Percentiles rank a stretch among this genome's conserved stretches.
These are phyloP conservation scores for Aegithalos caudatus DNA, from an alignment of 2,113 vertebrate genomes.

Conservation along the genomic window DNA sequence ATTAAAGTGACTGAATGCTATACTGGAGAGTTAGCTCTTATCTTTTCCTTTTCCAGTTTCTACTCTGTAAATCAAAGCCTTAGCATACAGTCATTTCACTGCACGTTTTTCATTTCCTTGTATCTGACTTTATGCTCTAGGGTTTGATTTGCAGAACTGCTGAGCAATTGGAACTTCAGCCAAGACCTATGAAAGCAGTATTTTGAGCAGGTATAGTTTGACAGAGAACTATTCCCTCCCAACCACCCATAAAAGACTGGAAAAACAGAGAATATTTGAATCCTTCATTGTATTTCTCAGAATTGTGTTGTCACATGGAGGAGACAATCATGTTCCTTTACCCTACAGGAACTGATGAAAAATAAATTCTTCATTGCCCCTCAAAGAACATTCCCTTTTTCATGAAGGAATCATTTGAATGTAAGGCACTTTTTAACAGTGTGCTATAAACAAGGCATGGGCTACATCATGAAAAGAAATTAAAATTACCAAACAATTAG, in stretches of 20 bases:
- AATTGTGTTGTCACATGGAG: background rate
- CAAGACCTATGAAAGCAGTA: background rate
- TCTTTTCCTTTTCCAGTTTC: background rate
- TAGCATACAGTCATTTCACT: background rate
- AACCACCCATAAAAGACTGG: background rate
- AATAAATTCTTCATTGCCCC: background rate
- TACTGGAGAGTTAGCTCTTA: background rate
- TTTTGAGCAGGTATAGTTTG: background rate
- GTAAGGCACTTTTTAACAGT: background rate
- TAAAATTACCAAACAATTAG: background rate
- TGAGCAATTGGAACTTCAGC: background rate
- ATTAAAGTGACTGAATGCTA: background rate
- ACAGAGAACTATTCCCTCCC: background rate
- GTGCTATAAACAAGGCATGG: background rate
- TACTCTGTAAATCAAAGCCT: constrained; percentile 15
- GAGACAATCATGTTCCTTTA: background rate
- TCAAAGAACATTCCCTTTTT: background rate
- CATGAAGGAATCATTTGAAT: background rate
- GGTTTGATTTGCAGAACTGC: constrained; percentile 32
- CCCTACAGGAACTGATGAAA: background rate
- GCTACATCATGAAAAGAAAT: background rate
- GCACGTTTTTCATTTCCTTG: background rate
- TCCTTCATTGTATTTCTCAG: background rate
- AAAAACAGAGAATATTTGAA: background rate
- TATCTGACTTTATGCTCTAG: background rate